phyloP scores from a whole-genome alignment of 2,113 vertebrate species.

The Melanerpes aurifrons region DNA sequence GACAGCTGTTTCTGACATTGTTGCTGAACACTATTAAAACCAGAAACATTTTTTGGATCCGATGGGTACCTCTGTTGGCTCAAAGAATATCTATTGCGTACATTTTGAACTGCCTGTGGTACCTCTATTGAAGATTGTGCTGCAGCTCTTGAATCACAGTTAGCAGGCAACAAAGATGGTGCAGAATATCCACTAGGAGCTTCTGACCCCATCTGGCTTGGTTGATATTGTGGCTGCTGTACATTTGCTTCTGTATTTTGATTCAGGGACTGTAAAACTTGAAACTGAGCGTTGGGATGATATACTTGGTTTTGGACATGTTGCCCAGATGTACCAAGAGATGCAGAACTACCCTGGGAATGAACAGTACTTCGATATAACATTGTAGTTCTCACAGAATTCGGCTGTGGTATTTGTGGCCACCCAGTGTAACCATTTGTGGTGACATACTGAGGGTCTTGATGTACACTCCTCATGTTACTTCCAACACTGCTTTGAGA shows the following conservation, averaged over 20 bases:
- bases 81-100: background rate
- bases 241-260: background rate
- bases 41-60: slow-evolving; percentile 18
- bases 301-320: slow-evolving; percentile 30
- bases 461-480: background rate
- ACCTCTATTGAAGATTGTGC: slow-evolving; percentile 5
- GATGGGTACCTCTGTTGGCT: background rate
- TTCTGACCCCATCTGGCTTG: slow-evolving; percentile 27
- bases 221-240: slow-evolving; percentile 4
- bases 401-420: slow-evolving; percentile 39
- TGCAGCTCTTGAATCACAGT: slow-evolving; percentile 28
- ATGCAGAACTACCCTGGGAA: slow-evolving; percentile 9
- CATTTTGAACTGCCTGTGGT: slow-evolving; percentile 7
- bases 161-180: background rate
- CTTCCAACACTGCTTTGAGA: background rate
- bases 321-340: background rate
- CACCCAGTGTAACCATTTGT: background rate
- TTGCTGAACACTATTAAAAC: slow-evolving; percentile 37
- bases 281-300: background rate
- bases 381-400: background rate
- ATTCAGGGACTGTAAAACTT: slow-evolving; percentile 25
- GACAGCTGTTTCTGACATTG: slow-evolving; percentile 28
- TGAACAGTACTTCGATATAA: slow-evolving; percentile 6
- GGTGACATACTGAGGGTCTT: background rate
- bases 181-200: background rate